phyloP scores from a whole-genome alignment of 2,113 vertebrate genomes.

The Laterallus jamaicensis region DNA sequence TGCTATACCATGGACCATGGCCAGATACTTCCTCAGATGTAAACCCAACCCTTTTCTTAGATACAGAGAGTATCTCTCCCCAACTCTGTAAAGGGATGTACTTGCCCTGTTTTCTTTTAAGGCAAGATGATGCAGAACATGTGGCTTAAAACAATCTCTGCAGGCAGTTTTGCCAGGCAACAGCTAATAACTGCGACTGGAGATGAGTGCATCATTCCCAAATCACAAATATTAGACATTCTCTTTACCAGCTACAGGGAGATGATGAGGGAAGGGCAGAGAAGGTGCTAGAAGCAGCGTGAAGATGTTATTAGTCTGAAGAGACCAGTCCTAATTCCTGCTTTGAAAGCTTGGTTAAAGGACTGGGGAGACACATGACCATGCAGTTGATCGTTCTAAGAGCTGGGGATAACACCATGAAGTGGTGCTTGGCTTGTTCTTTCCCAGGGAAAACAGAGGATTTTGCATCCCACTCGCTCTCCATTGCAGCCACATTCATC shows the following conservation, averaged over 20 bases:
- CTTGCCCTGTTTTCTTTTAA: not conserved
- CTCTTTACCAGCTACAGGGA: not conserved
- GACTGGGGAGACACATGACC: not conserved
- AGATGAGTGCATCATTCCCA: not conserved
- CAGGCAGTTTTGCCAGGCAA: not conserved
- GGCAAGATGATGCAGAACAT: not conserved
- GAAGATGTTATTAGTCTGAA: not conserved
- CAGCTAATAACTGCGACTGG: not conserved
- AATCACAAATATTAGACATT: not conserved
- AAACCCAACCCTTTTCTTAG: not conserved
- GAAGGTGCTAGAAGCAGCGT: not conserved
- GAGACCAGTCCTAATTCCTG: not conserved
- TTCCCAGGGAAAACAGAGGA: not conserved
- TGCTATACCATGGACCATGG: not conserved
- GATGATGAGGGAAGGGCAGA: not conserved
- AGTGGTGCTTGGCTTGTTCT: not conserved
- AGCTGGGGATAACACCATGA: not conserved
- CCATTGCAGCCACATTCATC: not conserved
- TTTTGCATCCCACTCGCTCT: accelerated
- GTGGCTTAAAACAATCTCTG: not conserved
- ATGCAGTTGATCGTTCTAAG: not conserved
- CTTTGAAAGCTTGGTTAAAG: not conserved
- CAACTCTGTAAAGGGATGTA: not conserved
- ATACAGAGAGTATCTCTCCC: not conserved
- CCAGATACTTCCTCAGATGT: not conserved